These are phyloP conservation scores for Pheosia tremula DNA, from an alignment of 2,888 invertebrate genomes.

Conservation along the genomic window DNA sequence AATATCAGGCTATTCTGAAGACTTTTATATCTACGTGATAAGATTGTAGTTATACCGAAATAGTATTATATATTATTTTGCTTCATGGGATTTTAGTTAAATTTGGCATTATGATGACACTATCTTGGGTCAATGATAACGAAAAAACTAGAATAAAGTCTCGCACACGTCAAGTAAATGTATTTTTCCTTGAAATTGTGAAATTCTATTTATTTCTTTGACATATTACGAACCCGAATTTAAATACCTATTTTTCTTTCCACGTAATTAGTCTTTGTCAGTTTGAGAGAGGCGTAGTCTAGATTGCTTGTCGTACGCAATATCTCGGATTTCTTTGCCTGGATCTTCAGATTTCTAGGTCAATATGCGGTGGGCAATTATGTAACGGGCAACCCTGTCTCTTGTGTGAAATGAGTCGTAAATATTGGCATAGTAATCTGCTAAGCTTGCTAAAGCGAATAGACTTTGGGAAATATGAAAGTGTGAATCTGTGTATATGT, in stretches of 20 bases:
- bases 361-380: slow-evolving; percentile 23
- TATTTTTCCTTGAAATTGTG: neutral
- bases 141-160: too few relatives aligned
- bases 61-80: too few relatives aligned
- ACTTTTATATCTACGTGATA: too few relatives aligned
- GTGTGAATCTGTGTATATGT: too few relatives aligned
- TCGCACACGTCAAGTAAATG: too few relatives aligned
- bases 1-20: too few relatives aligned
- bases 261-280: slow-evolving; percentile 44
- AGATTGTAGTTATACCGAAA: too few relatives aligned
- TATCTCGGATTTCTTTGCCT: slow-evolving; percentile 4
- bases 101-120: too few relatives aligned
- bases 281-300: slow-evolving; percentile 24
- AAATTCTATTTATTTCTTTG: slow-evolving; percentile 20
- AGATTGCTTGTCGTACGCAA: slow-evolving; percentile 22
- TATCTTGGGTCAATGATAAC: too few relatives aligned
- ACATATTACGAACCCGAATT: slow-evolving; percentile 32
- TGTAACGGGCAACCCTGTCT: slow-evolving; percentile 12
- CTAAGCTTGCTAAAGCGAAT: neutral
- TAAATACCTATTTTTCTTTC: slow-evolving; percentile 41
- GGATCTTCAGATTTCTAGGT: slow-evolving; percentile 18
- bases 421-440: slow-evolving; percentile 18
- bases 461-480: neutral
- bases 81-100: too few relatives aligned
- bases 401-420: slow-evolving; percentile 17